Percentiles rank a stretch among this genome's conserved stretches.
Conservation (phyloP, 2,797 vertebrate species). For the Cirrhinus molitorella region DNA sequence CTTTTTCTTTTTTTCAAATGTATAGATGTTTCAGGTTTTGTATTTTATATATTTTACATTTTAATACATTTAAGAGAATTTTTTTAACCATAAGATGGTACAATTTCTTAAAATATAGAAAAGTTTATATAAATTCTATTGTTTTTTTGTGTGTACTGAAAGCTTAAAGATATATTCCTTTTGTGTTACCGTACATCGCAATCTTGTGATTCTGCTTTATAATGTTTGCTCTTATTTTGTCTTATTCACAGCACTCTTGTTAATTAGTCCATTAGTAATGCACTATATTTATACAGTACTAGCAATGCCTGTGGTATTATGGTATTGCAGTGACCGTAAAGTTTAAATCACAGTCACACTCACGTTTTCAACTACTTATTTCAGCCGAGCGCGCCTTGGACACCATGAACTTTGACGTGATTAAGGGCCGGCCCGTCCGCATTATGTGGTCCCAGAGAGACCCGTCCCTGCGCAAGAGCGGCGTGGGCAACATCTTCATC, state of each 20-base stretch:
- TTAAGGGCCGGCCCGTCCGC: constrained; percentile 96
- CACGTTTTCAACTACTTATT: not conserved
- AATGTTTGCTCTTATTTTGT: too few species aligned
- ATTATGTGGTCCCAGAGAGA: constrained; percentile 99
- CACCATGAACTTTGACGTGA: constrained; percentile 99
- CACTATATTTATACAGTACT: not conserved
- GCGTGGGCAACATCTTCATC: constrained; percentile 99
- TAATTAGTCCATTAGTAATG: not conserved
- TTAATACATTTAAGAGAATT: too few species aligned
- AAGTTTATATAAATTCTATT: too few species aligned
- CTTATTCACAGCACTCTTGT: too few species aligned
- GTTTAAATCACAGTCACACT: not conserved
- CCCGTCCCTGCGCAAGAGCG: constrained; percentile 96
- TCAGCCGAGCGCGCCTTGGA: constrained; percentile 96
- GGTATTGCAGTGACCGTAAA: too few species aligned
- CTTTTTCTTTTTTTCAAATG: too few species aligned
- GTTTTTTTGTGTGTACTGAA: not conserved
- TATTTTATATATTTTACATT: too few species aligned
- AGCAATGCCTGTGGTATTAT: not conserved
- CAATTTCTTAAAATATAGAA: too few species aligned
- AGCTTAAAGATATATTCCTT: too few species aligned
- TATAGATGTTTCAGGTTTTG: too few species aligned
- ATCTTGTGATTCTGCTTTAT: not conserved
- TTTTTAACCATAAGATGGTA: too few species aligned
- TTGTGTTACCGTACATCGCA: not conserved